Percentiles rank a stretch among this genome's conserved stretches.
Conservation (phyloP, 2,888 invertebrate genomes). For the Epicampocera succincta region DNA sequence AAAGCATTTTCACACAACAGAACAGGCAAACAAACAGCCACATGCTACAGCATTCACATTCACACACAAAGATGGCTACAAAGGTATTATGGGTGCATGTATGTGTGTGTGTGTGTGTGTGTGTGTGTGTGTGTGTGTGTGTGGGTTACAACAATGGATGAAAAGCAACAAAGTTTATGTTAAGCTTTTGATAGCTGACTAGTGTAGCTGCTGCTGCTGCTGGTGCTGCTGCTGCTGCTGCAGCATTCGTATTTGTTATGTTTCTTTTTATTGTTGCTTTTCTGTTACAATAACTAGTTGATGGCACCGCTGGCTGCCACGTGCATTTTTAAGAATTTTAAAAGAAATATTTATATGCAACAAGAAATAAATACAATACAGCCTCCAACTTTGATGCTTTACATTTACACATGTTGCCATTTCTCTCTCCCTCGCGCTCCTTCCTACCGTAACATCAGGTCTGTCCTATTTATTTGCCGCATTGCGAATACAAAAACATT, state of each 20-base stretch:
- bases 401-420: conserved; percentile 32
- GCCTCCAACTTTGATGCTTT: conserved; percentile 55
- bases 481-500: too few species aligned
- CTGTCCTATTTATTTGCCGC: too few species aligned
- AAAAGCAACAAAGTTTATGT: conserved; percentile 37
- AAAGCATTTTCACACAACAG: conserved; percentile 38
- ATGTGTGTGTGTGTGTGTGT: background rate
- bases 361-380: conserved; percentile 47
- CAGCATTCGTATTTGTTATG: too few species aligned
- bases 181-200: conserved; percentile 48
- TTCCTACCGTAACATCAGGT: conserved; percentile 4
- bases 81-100: background rate
- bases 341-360: conserved; percentile 31
- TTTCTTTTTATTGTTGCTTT: conserved; percentile 36
- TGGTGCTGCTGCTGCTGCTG: background rate
- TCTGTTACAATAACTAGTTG: conserved; percentile 39
- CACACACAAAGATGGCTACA: conserved; percentile 1
- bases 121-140: background rate
- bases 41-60: background rate
- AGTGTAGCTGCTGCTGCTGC: conserved; percentile 18
- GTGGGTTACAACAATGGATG: conserved; percentile 2
- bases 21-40: background rate
- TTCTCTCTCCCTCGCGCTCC: conserved; percentile 9
- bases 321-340: conserved; percentile 21
- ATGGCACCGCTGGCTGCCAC: conserved; percentile 33